Evolutionary conservation across 2,888 invertebrate species (phyloP).

Genomic region (Dichetophora obliterata): DNA sequence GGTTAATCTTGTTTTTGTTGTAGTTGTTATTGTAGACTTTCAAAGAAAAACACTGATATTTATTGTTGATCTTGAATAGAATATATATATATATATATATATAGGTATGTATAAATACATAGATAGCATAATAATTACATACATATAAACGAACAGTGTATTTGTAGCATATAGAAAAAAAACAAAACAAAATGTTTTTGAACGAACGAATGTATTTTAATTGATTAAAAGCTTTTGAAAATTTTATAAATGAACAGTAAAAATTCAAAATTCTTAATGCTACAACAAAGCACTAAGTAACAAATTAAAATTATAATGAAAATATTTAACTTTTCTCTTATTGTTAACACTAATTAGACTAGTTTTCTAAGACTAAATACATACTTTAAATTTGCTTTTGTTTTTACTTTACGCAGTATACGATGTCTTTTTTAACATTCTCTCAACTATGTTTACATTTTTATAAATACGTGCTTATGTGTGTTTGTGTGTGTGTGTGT

Average conservation of each 20-base stretch:
- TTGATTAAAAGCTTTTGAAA: not conserved
- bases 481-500: slow-evolving; percentile 30
- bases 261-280: slow-evolving; percentile 13
- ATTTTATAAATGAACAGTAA: not conserved
- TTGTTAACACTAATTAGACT: slow-evolving; percentile 12
- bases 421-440: slow-evolving; percentile 53
- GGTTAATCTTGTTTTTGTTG: slow-evolving; percentile 50
- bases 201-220: not conserved
- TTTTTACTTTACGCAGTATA: slow-evolving; percentile 39
- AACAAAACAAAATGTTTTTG: not conserved
- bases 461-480: slow-evolving; percentile 37
- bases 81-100: slow-evolving; percentile 53
- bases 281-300: not conserved
- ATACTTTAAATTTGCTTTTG: slow-evolving; percentile 16
- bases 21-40: slow-evolving; percentile 36
- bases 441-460: slow-evolving; percentile 45
- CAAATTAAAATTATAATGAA: not conserved
- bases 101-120: too few species aligned
- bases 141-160: not conserved
- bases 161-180: not conserved
- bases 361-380: slow-evolving; percentile 17
- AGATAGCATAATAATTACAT: not conserved
- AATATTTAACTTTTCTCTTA: not conserved
- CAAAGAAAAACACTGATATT: not conserved
- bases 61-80: slow-evolving; percentile 25